phyloP scores from a whole-genome alignment of 2,888 invertebrate genomes.

The Sipha maydis region DNA sequence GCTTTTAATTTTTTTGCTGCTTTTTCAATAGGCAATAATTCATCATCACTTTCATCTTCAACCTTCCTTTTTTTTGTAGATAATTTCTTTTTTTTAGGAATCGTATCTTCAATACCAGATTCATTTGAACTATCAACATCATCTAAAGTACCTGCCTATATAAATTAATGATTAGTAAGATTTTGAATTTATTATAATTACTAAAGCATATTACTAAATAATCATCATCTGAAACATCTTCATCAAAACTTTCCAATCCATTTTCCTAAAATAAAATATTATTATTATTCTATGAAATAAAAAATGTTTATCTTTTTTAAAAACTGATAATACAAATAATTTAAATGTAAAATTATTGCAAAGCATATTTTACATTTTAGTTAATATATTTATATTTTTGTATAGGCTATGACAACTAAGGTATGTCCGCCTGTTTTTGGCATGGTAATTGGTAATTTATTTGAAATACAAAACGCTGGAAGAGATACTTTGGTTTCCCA shows the following conservation, averaged over 20 bases:
- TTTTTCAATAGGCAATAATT: constrained; percentile 87
- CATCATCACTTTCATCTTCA: constrained; percentile 70
- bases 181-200: constrained; percentile 25
- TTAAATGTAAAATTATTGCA: too few relatives aligned
- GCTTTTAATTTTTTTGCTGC: constrained; percentile 81
- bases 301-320: not conserved
- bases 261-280: constrained; percentile 42
- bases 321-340: too few relatives aligned
- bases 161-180: constrained; percentile 63
- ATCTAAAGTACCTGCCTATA: constrained; percentile 63
- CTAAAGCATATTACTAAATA: constrained; percentile 63
- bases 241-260: constrained; percentile 61
- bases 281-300: not conserved
- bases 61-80: constrained; percentile 65
- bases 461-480: too few relatives aligned
- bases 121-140: constrained; percentile 66
- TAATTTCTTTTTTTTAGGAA: constrained; percentile 65
- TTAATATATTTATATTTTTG: too few relatives aligned
- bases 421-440: too few relatives aligned
- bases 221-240: constrained; percentile 64
- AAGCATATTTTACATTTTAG: not conserved
- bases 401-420: too few relatives aligned
- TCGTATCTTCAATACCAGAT: constrained; percentile 66
- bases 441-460: too few relatives aligned
- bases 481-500: too few relatives aligned